Evolutionary conservation across 2,797 vertebrate genomes (phyloP), one percentile per base, ranked within the genome.

Genomic region (Molossus alvarezi): DNA sequence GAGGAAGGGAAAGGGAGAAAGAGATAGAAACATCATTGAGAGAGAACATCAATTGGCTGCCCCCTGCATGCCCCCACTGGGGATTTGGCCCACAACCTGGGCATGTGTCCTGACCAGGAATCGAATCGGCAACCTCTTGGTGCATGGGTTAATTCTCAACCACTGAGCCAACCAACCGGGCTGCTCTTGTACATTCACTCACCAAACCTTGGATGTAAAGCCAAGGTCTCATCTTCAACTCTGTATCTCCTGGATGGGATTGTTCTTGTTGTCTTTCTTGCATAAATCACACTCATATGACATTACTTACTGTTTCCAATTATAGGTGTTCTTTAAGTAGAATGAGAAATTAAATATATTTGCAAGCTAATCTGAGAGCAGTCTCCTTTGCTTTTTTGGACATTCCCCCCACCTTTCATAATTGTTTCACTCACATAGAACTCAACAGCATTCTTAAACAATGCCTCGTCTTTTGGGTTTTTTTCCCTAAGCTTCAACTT

Each of bases 401-500:
- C 57, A 25, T 60, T 79, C 81, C 75, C 27, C 33, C 25, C 88
- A 90, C 1, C 13, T 88, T 76, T 92, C 8, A 17, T 17, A 55
- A 29, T 29, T 72, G 15, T 60, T 95, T 92, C 48, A 58, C 29
- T 55, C 27, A 88, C 6, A n/a, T 29, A 45, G 64, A 87, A 76
- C 15, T 69, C 37, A 87, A 64, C 0, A 53, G 27, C 25, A 55
- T 77, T 82, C 48, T 88, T 33, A 20, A 1, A 27, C 81, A 79
- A 55, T 9, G 25, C 23, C 21, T 48, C 27, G 23, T 51, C 41
- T 48, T 72, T 57, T 57, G 17, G 7, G 8, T 76, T 81, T 5
- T 76, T 81, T 5, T 95, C 77, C 94, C 60, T 94, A 95, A 93
- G 20, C 48, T 92, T 92, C 72, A 55, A 29, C 90, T 67, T 55